These are phyloP conservation scores for Drosophila neocordata DNA, from an alignment of 1,140 invertebrate genomes.

Conservation along the genomic window DNA sequence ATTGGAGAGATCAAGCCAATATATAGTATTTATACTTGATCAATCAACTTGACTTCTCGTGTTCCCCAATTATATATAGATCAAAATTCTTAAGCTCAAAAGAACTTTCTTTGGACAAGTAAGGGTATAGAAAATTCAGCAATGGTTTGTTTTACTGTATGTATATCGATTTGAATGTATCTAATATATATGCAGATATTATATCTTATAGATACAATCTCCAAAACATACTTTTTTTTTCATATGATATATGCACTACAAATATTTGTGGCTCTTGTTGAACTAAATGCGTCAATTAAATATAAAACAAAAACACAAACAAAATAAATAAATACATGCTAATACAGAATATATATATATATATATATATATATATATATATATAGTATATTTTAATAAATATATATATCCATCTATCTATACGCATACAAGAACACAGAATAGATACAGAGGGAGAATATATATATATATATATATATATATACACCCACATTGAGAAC, in stretches of 20 bases:
- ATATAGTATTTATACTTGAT: too few species aligned
- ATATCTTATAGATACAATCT: constrained; percentile 51
- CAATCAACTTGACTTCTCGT: too few species aligned
- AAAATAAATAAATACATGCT: constrained; percentile 29
- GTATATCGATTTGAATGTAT: background rate
- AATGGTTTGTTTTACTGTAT: background rate
- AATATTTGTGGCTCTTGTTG: constrained; percentile 41
- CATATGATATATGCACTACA: constrained; percentile 62
- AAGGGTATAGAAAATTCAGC: background rate
- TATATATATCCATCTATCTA: background rate
- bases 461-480: background rate
- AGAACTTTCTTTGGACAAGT: too few species aligned
- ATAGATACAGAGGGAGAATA: constrained; percentile 41
- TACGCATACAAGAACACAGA: constrained; percentile 16
- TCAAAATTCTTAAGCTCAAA: too few species aligned
- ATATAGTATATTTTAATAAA: background rate
- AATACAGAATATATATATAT: constrained; percentile 24
- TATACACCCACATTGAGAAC: constrained; percentile 5
- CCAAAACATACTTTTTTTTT: constrained; percentile 36
- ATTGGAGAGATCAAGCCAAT: too few species aligned
- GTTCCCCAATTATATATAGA: too few species aligned
- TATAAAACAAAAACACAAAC: constrained; percentile 35
- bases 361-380: constrained; percentile 10
- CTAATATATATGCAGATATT: constrained; percentile 21
- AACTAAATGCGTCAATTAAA: constrained; percentile 78